Conservation (phyloP, 2,113 vertebrate species). For the Pachycephala philippinensis region DNA sequence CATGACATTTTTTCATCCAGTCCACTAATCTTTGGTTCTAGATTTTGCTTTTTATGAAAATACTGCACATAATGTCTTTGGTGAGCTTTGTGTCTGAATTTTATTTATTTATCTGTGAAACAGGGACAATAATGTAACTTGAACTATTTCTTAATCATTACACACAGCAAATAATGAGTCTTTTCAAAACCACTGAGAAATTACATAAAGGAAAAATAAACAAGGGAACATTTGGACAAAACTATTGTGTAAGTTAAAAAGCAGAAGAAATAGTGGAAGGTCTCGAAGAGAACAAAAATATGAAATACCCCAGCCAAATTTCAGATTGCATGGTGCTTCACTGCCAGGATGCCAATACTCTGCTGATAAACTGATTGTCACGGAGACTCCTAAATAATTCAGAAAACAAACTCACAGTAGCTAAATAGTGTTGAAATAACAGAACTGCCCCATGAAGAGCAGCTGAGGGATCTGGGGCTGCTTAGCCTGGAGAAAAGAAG, state of each 20-base stretch:
- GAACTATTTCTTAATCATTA: background rate
- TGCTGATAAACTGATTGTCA: background rate
- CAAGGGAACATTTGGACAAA: background rate
- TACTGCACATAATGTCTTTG: background rate
- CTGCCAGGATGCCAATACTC: background rate
- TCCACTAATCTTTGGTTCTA: background rate
- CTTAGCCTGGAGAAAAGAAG: background rate
- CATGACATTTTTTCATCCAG: background rate
- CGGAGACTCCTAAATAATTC: background rate
- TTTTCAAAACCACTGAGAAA: background rate
- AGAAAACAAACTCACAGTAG: background rate
- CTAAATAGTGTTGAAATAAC: background rate
- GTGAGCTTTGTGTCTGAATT: background rate
- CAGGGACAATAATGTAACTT: background rate
- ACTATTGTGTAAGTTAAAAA: background rate
- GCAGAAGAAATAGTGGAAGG: background rate
- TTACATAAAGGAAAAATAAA: background rate
- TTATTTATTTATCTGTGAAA: background rate
- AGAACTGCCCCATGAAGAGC: background rate
- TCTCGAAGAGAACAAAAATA: background rate
- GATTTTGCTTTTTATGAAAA: background rate
- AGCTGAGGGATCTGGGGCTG: background rate
- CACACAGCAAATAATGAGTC: background rate
- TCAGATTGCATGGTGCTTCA: background rate
- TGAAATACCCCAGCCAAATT: background rate